Evolutionary conservation across 2,797 vertebrate genomes (phyloP), one percentile per base, ranked within the genome.

Genomic region (Mastacembelus armatus): DNA sequence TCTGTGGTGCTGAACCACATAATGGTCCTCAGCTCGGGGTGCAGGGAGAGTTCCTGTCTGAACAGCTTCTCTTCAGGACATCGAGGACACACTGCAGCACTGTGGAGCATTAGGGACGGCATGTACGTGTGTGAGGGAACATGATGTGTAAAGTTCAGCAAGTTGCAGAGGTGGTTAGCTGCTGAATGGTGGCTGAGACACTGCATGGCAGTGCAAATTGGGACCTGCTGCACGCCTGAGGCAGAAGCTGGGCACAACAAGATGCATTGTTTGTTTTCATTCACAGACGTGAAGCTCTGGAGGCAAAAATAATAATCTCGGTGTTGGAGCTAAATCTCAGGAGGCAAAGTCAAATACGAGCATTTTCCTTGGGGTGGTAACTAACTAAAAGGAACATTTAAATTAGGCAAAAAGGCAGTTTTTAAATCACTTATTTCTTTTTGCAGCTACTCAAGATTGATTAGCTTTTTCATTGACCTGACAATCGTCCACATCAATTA

Each of bases 11-110:
- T 50, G 73, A 69, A 69, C 18, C 49, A 71, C 64, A 70, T 68
- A 58, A 66, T 51, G 16, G 68, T 58, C 62, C 51, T 32, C 24
- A 30, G 62, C 32, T 43, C 36, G 22, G 45, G 59, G 29, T 61
- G 73, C 48, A 67, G 55, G 10, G 51, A 42, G 52, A 76, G 70
- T 24, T 49, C 16, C 59, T 65, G 75, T 35, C 51, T 60, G 48
- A 64, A 38, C 74, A 48, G 75, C 70, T 69, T 71, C 74, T 68
- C 79, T 52, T 74, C 71, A 71, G 66, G 61, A 63, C 57, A 15
- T 40, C 10, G 19, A 40, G 38, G 54, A 70, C 66, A 60, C 42
- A 39, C 49, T 24, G 43, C 65, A 10, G 52, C 26, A 66, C 60
- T 49, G 70, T 45, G 30, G 75, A 38, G 60, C 2, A 3, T 30